phyloP scores from a whole-genome alignment of 2,113 vertebrate genomes.

The Felis chaus region DNA sequence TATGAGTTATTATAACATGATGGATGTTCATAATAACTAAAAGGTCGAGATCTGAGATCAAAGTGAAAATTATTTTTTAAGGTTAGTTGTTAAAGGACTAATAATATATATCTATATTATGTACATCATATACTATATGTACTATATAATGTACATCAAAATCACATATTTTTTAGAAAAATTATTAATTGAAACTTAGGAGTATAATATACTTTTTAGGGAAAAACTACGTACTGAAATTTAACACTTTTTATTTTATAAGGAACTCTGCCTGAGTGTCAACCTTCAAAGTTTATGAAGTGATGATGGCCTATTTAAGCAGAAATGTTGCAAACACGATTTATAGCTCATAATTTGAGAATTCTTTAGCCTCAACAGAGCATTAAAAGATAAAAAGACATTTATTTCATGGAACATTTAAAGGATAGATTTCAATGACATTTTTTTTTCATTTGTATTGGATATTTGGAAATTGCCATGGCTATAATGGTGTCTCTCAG shows the following conservation, averaged over 20 bases:
- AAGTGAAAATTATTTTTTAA: neutral
- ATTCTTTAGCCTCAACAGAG: neutral
- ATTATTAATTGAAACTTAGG: neutral
- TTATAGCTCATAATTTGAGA: neutral
- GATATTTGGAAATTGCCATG: neutral
- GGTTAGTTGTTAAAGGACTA: neutral
- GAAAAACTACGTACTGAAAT: neutral
- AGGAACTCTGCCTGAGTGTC: neutral
- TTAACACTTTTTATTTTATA: neutral
- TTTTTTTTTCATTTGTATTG: neutral
- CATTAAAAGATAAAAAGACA: neutral
- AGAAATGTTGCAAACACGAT: neutral
- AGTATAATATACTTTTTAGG: neutral
- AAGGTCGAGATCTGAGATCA: neutral
- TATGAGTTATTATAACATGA: neutral
- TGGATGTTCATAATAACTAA: neutral
- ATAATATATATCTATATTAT: too few relatives aligned
- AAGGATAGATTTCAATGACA: neutral
- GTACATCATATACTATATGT: too few relatives aligned
- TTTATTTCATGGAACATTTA: neutral
- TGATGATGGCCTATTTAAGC: neutral
- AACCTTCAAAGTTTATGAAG: neutral
- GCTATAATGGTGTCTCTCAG: neutral
- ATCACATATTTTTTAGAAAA: neutral
- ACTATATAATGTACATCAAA: neutral